Evolutionary conservation across 2,797 vertebrate species (phyloP), one percentile per base, ranked within the genome.

Genomic region (Galago senegalensis): DNA sequence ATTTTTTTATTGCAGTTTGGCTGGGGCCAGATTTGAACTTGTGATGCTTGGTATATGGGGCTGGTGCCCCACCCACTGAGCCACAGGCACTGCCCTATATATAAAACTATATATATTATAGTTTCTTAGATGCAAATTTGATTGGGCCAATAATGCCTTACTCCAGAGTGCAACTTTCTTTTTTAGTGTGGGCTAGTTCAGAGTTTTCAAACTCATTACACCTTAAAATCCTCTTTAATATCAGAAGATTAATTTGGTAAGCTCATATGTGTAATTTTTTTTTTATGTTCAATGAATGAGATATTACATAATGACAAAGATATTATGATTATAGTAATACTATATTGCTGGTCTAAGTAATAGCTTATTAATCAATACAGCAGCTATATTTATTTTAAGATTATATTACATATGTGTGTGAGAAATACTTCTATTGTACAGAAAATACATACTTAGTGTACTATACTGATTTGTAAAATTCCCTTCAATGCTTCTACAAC

Each of bases 181-280:
- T 93, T 56, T 69, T 11, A n/a, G 2, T 53, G 5, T 29, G 23
- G 46, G 2, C 11, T 80, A 72, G 5, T 43, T 94, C 31, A 89
- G 31, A 53, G 14, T 80, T 94, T 91, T 60, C 37, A 87, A 65
- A 67, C 69, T 46, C 1, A 60, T 75, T 72, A 77, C 8, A 61
- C 17, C 63, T 27, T 43, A 85, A 7, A 63, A 16, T 83, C 23
- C 16, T 89, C 9, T 69, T 80, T 63, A 83, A 12, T 43, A 89
- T 18, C 40, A 87, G 37, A 91, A 89, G 80, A 67, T 96, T 87
- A 46, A 27, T 92, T 96, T 87, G 14, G 2, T 93, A 11, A 46
- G 6, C 56, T 69, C 12, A 20, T 85, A 34, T 40, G 34, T 88
- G 65, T n/a, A 56, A 63, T 43, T 82, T 87, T 8, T 40, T 83